Base-by-base conservation (phyloP, 2,888 invertebrate species). In the Villa cingulata region DNA sequence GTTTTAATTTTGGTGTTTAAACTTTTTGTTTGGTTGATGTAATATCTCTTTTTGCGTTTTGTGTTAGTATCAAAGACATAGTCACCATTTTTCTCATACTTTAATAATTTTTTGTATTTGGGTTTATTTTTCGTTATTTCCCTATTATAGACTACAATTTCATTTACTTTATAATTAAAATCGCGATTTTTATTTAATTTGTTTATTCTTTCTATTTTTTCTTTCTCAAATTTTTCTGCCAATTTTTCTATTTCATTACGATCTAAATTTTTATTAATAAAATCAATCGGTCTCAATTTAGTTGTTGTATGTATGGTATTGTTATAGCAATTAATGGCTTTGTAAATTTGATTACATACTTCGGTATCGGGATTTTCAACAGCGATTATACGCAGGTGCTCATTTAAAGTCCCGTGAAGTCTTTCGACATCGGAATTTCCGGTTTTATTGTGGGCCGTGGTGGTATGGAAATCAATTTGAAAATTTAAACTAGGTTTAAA, bases 371-470 rank as follows among this genome's bases (percentile, higher is more conserved):
- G 34, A 16, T 43, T 43, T 34, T 36, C 43, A 2, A 19, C 43
- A 18, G 15, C 19, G 7, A 46, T 36, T 15, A 49, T 37, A 16
- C 51, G 6, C 19, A 51, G 6, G 40, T 48, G 51, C 38, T 51
- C 48, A 15, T 51, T 51, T 23, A 48, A 17, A 14, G 44, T 48
- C 10, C 46, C 45, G 16, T 46, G 46, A 15, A 51, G 43, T 32
- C 48, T 27, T 20, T 51, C 46, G 10, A 49, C 41, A 17, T 46
- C 46, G 1, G 44, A 14, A 36, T 51, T 51, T 3, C 48, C 48
- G 12, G 48, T 46, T 45, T 51, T 48, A 4, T 37, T 17, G 16
- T 41, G 36, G 16, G 48, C 34, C 18, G n/a, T n/a, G n/a, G n/a
- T n/a, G n/a, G n/a, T n/a, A 36, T 51, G 51, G 15, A 43, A 44